Base-by-base conservation (phyloP, 1,140 invertebrate genomes). In the Planococcus citri region DNA sequence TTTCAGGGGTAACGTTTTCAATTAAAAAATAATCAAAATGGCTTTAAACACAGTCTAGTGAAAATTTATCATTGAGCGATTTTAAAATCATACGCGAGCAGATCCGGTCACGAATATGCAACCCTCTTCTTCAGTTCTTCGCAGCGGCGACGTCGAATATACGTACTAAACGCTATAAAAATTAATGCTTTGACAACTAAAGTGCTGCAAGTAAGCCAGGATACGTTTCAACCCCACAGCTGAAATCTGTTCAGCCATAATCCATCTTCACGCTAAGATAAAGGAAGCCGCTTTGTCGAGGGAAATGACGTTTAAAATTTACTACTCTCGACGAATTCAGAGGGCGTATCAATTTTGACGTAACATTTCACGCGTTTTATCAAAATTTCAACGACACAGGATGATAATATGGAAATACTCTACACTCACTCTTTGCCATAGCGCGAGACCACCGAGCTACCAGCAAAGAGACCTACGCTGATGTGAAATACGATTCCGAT, bases 101-200 rank as follows among this genome's bases (percentile, higher is more conserved):
- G 17, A 51, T 51, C 41, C 41, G 41, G 41, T 51, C 41, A 20
- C n/a, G 29, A 4, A 20, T 51, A 51, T 3, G n/a, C 6, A 51
- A 51, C 41, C 41, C 41, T 20, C n/a, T n/a, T 17, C 41, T n/a
- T n/a, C n/a, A n/a, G n/a, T n/a, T n/a, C n/a, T n/a, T n/a, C n/a
- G n/a, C n/a, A n/a, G n/a, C n/a, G n/a, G n/a, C n/a, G n/a, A n/a
- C n/a, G n/a, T n/a, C n/a, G n/a, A n/a, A n/a, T n/a, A n/a, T n/a
- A n/a, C n/a, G n/a, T n/a, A 51, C 6, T 20, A 20, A 51, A 33
- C 12, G 41, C 17, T 9, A 51, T 51, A 51, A 51, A 51, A 51
- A 51, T 51, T 51, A 51, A 51, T 51, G 41, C 41, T 51, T 51
- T 51, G 41, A 51, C 41, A 51, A 51, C 41, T n/a, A 51, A 51